These are phyloP conservation scores for Silurus glanis DNA, from an alignment of 2,113 vertebrate species.

Conservation along the genomic window DNA sequence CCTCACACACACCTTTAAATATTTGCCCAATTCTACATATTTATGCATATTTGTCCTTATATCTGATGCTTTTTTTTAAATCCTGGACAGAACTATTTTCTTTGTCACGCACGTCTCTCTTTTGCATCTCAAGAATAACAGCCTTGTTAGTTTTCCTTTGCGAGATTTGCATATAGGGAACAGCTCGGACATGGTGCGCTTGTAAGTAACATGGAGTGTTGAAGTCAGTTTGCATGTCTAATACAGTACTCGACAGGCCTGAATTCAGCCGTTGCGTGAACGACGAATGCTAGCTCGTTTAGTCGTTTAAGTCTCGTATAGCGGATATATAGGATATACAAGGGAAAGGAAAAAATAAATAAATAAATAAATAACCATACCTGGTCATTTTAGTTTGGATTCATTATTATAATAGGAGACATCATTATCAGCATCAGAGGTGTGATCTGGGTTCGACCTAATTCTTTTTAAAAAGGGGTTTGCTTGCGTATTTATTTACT, in stretches of 20 bases:
- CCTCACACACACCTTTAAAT: too few species aligned
- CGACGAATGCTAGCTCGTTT: not conserved
- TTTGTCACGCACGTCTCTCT: conserved; percentile 77
- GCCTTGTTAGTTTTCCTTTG: conserved; percentile 69
- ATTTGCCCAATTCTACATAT: conserved; percentile 80
- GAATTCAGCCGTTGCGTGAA: conserved; percentile 34
- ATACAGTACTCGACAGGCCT: conserved; percentile 35
- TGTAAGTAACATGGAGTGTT: conserved; percentile 66
- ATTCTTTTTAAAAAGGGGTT: not conserved
- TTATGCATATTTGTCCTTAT: conserved; percentile 77
- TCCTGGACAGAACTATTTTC: conserved; percentile 64
- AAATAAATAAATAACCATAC: not conserved
- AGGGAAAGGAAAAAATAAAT: not conserved
- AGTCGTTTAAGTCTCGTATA: too few species aligned
- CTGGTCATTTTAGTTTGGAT: not conserved
- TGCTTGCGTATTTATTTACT: not conserved
- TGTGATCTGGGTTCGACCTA: too few species aligned
- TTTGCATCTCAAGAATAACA: conserved; percentile 90
- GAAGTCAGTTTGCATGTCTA: conserved; percentile 56
- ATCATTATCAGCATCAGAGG: not conserved
- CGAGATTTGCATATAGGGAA: conserved; percentile 79
- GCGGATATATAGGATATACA: too few species aligned
- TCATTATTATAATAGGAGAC: not conserved
- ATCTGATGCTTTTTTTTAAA: not conserved
- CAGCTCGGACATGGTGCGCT: conserved; percentile 61